Conservation (phyloP, 30 jellyfish, hydroid and myxozoan genomes). For the Hydractinia symbiolongicarpus region DNA sequence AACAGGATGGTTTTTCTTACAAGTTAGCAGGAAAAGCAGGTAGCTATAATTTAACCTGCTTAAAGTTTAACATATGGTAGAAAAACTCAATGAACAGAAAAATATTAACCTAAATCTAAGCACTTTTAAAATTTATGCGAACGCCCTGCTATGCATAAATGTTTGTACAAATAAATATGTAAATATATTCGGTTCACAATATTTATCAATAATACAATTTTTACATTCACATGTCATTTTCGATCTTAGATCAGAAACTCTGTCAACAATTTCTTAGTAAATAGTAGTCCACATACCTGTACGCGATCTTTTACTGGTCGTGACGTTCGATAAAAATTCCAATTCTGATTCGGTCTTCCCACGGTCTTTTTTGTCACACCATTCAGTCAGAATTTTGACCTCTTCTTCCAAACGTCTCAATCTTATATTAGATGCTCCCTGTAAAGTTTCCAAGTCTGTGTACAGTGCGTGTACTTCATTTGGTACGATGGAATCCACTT, state of each 20-base stretch:
- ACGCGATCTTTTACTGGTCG: conserved; percentile 49
- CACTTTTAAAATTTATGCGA: too few species aligned
- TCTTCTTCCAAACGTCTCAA: conserved; percentile 84
- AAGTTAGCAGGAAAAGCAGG: too few species aligned
- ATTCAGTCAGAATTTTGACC: conserved; percentile 71
- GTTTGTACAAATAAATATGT: background rate
- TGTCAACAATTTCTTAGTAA: too few species aligned
- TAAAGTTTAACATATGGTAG: too few species aligned
- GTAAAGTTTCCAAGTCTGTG: conserved; percentile 82
- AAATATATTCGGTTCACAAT: background rate
- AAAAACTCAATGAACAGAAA: too few species aligned
- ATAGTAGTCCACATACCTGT: conserved; percentile 9
- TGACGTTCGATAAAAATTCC: conserved; percentile 31
- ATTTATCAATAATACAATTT: background rate
- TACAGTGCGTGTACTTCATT: conserved; percentile 75
- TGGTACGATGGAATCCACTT: conserved; percentile 48
- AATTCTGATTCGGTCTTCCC: conserved; percentile 40
- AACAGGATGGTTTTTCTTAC: too few species aligned
- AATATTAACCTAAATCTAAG: background rate
- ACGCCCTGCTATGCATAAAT: too few species aligned
- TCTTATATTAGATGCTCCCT: conserved; percentile 92
- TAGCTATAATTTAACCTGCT: too few species aligned
- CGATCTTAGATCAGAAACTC: too few species aligned
- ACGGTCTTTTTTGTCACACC: conserved; percentile 91
- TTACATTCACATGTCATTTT: background rate